Evolutionary conservation across 2,797 vertebrate species (phyloP).

Genomic region (Sebastolobus alascanus): DNA sequence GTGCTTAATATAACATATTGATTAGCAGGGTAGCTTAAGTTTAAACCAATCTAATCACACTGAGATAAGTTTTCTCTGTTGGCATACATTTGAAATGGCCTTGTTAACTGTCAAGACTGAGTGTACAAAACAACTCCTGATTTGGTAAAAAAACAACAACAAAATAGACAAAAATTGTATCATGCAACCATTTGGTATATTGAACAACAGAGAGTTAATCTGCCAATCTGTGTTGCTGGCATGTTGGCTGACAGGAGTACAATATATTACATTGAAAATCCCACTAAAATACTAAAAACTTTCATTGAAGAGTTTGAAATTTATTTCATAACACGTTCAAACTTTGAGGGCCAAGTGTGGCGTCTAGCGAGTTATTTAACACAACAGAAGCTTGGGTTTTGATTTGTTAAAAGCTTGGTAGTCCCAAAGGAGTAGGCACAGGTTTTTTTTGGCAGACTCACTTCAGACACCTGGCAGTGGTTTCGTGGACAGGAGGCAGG

Average conservation of each 20-base stretch:
- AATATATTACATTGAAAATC: background rate
- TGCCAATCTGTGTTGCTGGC: background rate
- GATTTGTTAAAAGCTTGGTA: background rate
- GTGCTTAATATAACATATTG: background rate
- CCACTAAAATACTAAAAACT: background rate
- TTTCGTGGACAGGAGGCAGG: constrained; percentile 86
- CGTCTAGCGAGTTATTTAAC: background rate
- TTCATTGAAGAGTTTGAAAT: background rate
- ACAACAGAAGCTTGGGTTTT: constrained; percentile 8
- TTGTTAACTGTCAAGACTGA: background rate
- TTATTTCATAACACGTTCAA: background rate
- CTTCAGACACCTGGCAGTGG: constrained; percentile 84
- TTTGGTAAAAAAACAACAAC: background rate
- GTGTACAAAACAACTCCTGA: background rate
- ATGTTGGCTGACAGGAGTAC: background rate
- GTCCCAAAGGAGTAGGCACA: background rate
- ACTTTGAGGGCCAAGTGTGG: too few species aligned
- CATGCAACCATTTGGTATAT: background rate
- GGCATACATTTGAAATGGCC: background rate
- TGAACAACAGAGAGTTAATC: background rate
- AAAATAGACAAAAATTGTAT: background rate
- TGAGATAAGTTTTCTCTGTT: background rate
- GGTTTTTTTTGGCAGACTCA: constrained; percentile 63
- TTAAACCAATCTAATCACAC: background rate
- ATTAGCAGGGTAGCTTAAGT: background rate